phyloP scores from a whole-genome alignment of 2,888 invertebrate genomes.

The Caenorhabditis wallacei region DNA sequence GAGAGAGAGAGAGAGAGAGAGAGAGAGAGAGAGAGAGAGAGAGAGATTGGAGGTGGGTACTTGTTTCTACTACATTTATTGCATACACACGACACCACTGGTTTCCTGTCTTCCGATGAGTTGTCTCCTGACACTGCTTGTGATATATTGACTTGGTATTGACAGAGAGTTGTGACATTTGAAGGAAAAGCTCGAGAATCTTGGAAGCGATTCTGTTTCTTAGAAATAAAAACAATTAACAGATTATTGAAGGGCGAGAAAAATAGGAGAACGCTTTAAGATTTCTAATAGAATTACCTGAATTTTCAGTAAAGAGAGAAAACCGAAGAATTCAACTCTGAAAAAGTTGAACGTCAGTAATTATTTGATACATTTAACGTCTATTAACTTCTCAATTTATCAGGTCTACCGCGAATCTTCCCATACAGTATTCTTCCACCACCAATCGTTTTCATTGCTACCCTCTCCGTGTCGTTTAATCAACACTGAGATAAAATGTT shows the following conservation, averaged over 20 bases:
- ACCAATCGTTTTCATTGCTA: slow-evolving; percentile 14
- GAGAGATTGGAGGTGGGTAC: slow-evolving; percentile 21
- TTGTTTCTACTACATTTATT: slow-evolving; percentile 61
- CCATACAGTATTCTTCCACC: background rate
- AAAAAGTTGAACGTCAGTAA: too few species aligned
- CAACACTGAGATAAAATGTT: background rate
- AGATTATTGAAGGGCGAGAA: too few species aligned
- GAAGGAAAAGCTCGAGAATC: background rate
- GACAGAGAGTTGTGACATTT: slow-evolving; percentile 21
- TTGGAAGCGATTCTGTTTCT: too few species aligned
- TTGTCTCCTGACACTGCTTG: slow-evolving; percentile 51
- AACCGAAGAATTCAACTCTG: too few species aligned
- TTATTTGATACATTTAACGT: too few species aligned
- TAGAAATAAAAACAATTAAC: too few species aligned
- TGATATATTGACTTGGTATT: slow-evolving; percentile 42
- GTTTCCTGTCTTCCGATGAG: background rate
- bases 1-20: background rate
- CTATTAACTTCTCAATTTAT: too few species aligned
- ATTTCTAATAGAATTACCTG: too few species aligned
- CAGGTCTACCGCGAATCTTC: too few species aligned
- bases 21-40: too few species aligned
- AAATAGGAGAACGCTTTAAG: too few species aligned
- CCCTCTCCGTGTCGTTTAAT: slow-evolving; percentile 6
- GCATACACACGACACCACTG: slow-evolving; percentile 28
- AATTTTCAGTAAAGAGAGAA: too few species aligned